These are phyloP conservation scores for Eonycteris spelaea DNA, from an alignment of 2,113 vertebrate species.

Conservation along the genomic window DNA sequence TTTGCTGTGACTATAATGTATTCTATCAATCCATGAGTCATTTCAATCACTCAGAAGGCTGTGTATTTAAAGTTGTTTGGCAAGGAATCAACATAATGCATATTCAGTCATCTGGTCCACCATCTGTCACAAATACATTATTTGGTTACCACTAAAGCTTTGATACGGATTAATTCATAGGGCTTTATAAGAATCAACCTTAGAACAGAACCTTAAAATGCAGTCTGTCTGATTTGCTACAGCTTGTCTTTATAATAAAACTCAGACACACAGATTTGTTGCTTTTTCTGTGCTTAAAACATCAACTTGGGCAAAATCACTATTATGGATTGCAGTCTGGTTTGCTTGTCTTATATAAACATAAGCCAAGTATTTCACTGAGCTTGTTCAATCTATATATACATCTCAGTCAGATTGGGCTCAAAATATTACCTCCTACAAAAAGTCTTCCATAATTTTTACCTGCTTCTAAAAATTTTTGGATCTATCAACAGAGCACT, in stretches of 20 bases:
- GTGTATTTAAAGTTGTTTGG: slow-evolving; percentile 56
- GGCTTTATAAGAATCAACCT: neutral
- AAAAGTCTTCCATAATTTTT: neutral
- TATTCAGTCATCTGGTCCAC: slow-evolving; percentile 72
- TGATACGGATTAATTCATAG: slow-evolving; percentile 15
- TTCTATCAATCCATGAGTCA: slow-evolving; percentile 64
- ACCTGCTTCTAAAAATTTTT: neutral
- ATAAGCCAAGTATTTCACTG: neutral
- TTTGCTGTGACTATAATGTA: slow-evolving; percentile 59
- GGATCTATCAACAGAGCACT: neutral
- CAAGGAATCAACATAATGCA: slow-evolving; percentile 43
- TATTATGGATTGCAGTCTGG: neutral
- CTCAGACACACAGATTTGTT: neutral
- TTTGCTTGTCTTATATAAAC: neutral
- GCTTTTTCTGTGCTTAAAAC: neutral
- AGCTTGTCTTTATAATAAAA: slow-evolving; percentile 39
- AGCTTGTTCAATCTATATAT: neutral
- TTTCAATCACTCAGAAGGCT: slow-evolving; percentile 60
- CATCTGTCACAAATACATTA: slow-evolving; percentile 73
- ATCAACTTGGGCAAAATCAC: neutral
- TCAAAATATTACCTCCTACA: neutral
- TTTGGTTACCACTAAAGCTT: slow-evolving; percentile 56
- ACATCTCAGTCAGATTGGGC: neutral
- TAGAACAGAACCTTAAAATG: slow-evolving; percentile 26
- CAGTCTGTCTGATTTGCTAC: neutral